These are phyloP conservation scores for Drosophila subquinaria DNA, from an alignment of 2,888 invertebrate genomes.

Conservation along the genomic window DNA sequence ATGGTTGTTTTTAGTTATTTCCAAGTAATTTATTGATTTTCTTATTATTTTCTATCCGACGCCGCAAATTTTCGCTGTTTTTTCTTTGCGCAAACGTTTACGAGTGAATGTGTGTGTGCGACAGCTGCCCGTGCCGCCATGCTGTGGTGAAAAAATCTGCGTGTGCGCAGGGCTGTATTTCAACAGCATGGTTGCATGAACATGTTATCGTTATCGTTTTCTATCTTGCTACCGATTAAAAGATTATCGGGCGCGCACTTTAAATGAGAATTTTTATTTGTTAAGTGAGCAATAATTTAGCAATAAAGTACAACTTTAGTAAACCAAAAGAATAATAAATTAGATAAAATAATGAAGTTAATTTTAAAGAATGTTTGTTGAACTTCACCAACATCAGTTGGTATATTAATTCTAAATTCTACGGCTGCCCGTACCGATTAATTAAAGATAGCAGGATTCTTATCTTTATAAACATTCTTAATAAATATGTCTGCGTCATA, in stretches of 20 bases:
- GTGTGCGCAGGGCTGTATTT: conserved; percentile 52
- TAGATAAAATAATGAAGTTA: no score
- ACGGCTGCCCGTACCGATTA: neutral
- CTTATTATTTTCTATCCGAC: conserved; percentile 32
- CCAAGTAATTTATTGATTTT: conserved; percentile 18
- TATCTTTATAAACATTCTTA: conserved; percentile 57
- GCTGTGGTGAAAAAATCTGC: conserved; percentile 69
- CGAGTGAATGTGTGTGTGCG: conserved; percentile 57
- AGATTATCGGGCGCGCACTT: conserved; percentile 39
- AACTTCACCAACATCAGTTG: no score
- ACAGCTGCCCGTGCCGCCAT: conserved; percentile 76
- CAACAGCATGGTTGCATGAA: conserved; percentile 24
- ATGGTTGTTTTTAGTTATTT: conserved; percentile 9
- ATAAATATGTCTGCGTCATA: conserved; percentile 43
- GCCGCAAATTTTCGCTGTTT: conserved; percentile 51
- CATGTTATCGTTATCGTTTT: conserved; percentile 39
- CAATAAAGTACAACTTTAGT: no score
- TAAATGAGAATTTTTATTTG: neutral
- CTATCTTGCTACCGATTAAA: conserved; percentile 1
- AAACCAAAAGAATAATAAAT: no score
- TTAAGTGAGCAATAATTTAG: neutral
- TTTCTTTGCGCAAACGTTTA: conserved; percentile 76
- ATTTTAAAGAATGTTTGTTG: no score
- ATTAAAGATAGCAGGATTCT: conserved; percentile 22
- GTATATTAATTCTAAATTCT: no score